These are phyloP conservation scores for Rotaria sp. DNA, from an alignment of 2,888 invertebrate genomes.

Conservation along the genomic window DNA sequence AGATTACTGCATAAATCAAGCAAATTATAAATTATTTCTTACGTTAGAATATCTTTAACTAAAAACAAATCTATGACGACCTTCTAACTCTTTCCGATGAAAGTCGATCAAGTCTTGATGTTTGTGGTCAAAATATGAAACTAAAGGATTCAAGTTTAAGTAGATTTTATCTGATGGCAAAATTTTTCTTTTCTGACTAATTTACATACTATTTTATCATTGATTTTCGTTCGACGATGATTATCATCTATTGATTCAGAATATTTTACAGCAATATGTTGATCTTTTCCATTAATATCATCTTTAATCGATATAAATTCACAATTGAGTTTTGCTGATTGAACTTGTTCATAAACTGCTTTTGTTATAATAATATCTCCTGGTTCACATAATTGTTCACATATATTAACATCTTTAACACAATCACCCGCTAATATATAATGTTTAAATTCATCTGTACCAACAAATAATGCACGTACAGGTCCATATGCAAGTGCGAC, in stretches of 20 bases:
- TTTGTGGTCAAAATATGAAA: too few species aligned
- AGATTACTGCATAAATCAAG: too few species aligned
- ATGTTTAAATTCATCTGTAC: constrained; percentile 46
- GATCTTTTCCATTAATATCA: not conserved
- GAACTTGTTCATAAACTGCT: not conserved
- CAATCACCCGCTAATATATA: constrained; percentile 50
- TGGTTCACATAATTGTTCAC: constrained; percentile 48
- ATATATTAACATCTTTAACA: constrained; percentile 47
- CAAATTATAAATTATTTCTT: too few species aligned
- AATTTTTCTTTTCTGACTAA: too few species aligned
- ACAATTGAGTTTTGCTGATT: not conserved
- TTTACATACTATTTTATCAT: not conserved
- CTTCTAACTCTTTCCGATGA: too few species aligned
- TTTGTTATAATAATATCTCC: constrained; percentile 45
- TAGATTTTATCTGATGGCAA: too few species aligned
- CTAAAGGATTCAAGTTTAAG: too few species aligned
- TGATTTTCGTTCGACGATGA: not conserved
- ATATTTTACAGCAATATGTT: not conserved
- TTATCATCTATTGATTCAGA: not conserved
- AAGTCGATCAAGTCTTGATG: too few species aligned
- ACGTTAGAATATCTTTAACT: too few species aligned
- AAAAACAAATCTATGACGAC: too few species aligned
- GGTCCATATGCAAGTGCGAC: constrained; percentile 43
- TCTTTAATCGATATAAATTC: not conserved
- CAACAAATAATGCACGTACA: not conserved